Conservation (phyloP, 1,140 invertebrate genomes). For the Hylaeus anthracinus region DNA sequence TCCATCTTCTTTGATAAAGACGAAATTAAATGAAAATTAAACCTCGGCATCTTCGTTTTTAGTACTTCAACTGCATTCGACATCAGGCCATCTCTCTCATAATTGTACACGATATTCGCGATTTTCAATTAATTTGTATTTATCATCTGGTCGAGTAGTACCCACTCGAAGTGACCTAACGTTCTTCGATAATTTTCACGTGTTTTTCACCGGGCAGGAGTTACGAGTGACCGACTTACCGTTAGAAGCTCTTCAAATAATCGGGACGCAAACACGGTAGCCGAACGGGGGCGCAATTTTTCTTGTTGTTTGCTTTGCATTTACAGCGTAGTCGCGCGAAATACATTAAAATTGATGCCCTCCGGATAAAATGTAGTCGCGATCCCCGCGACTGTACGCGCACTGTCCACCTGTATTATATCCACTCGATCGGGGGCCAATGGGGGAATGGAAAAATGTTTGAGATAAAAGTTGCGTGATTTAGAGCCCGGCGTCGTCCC, state of each 20-base stretch:
- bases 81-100: no score
- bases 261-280: not conserved
- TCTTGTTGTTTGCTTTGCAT: constrained; percentile 32
- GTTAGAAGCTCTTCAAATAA: constrained; percentile 3
- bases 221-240: constrained; percentile 23
- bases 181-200: not conserved
- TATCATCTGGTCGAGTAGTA: no score
- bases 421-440: constrained; percentile 39
- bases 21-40: no score
- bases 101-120: no score
- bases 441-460: constrained; percentile 45
- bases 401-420: constrained; percentile 37
- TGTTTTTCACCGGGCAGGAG: not conserved
- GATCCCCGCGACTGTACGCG: constrained; percentile 1
- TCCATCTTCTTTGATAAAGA: no score
- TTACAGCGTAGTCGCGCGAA: constrained; percentile 15
- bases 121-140: no score
- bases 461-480: constrained; percentile 42
- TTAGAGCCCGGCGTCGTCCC: not conserved
- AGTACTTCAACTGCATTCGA: no score
- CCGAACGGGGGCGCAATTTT: not conserved
- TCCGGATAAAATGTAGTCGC: constrained; percentile 24
- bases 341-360: constrained; percentile 42
- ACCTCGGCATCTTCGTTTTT: no score
- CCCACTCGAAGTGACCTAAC: no score